Base-by-base conservation (phyloP, 2,113 vertebrate genomes). In the Catharus fuscescens region DNA sequence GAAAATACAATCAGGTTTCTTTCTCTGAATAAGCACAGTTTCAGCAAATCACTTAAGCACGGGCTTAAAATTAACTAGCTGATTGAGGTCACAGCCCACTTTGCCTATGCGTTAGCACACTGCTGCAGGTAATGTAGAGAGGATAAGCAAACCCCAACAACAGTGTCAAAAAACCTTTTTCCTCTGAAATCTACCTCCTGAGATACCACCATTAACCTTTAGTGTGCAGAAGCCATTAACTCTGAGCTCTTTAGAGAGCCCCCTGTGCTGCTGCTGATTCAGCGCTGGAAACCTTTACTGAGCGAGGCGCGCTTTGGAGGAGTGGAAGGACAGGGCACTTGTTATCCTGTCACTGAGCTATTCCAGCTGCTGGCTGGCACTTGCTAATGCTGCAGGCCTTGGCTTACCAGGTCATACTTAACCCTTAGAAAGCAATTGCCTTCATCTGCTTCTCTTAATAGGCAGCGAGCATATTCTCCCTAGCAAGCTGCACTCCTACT, bases 71-170 rank as follows among this genome's bases (percentile, higher is more conserved):
- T 90, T 92, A 94, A 94, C 79, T 90, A 92, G 93, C 88, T 96
- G 93, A 93, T 96, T 86, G 79, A 95, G 93, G 93, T 95, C 94
- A 96, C 72, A 94, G 94, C 90, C 95, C 90, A 93, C 80, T 95
- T 95, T 92, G 86, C 52, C 82, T 61, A 9, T n/a, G 54, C 0
- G 0, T 77, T 90, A 82, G 59, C 53, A 82, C 2, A 3, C 70
- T 86, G 88, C 79, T 92, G 79, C 79, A 97, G 93, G 94, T 96
- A 90, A 90, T 65, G 17, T 12, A 56, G 59, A 61, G 47, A 48
- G 52, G 26, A 80, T 60, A 92, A 92, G 85, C 60, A 71, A 91
- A 80, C 61, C n/a, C 20, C n/a, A 69, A 80, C 29, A 86, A 45
- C 19, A 45, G 21, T 32, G 40, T 20, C 73, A 47, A 45, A 78